Evolutionary conservation across 2,797 vertebrate genomes (phyloP).

Genomic region (Danio aesculapii): DNA sequence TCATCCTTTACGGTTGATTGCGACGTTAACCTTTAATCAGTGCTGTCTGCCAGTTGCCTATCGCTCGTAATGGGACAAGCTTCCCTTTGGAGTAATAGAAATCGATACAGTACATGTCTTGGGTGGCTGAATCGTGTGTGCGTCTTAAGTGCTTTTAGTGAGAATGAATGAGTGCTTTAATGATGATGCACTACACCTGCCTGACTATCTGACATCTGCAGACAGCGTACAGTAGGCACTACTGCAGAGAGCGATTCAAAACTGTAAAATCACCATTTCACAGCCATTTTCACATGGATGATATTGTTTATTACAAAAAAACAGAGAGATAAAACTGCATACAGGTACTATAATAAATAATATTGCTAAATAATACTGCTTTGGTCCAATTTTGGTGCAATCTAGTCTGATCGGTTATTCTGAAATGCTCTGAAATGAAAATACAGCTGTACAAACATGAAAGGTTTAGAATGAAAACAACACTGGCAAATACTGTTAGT

Average conservation of each 20-base stretch:
- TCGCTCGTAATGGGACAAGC: background rate
- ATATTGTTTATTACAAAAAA: conserved; percentile 67
- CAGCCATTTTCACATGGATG: conserved; percentile 28
- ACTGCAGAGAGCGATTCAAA: background rate
- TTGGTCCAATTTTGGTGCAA: conserved; percentile 42
- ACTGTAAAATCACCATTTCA: background rate
- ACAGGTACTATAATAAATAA: conserved; percentile 75
- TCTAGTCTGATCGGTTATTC: background rate
- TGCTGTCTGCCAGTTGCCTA: background rate
- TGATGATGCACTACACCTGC: conserved; percentile 30
- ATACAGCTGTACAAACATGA: conserved; percentile 14
- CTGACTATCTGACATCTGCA: conserved; percentile 7
- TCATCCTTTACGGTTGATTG: conserved; percentile 17
- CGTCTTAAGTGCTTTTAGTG: conserved; percentile 1
- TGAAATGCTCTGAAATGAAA: conserved; percentile 27
- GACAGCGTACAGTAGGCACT: background rate
- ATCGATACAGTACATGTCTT: conserved; percentile 27
- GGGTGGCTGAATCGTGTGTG: background rate
- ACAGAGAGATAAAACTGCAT: conserved; percentile 59
- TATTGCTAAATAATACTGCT: conserved; percentile 50
- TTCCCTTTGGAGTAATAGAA: conserved; percentile 16
- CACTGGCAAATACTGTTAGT: conserved; percentile 42
- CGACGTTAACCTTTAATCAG: conserved; percentile 35
- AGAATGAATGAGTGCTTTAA: conserved; percentile 14
- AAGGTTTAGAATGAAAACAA: conserved; percentile 39